Conservation (phyloP, 2,113 vertebrate species). For the Anser brachyrhynchus region DNA sequence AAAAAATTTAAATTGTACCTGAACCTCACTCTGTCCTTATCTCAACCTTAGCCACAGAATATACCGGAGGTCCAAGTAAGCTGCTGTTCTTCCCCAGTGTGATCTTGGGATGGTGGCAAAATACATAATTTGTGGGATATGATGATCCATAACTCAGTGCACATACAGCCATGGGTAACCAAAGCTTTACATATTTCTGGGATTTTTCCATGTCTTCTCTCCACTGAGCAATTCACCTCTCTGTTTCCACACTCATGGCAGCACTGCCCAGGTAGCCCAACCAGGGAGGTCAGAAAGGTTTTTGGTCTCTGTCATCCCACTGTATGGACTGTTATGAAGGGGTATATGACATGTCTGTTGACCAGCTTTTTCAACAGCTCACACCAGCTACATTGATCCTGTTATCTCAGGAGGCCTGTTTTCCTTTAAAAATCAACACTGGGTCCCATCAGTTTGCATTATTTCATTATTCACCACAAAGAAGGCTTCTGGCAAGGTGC, state of each 20-base stretch:
- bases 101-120: background rate
- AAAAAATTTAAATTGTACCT: background rate
- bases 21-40: background rate
- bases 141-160: background rate
- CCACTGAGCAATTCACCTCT: background rate
- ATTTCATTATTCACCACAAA: conserved; percentile 54
- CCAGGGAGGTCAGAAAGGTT: background rate
- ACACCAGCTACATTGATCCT: background rate
- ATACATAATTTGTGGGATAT: background rate
- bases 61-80: background rate
- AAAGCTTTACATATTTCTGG: background rate
- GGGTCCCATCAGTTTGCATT: conserved; percentile 7
- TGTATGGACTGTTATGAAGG: background rate
- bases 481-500: conserved; percentile 29
- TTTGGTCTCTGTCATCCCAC: background rate
- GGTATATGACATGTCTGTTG: rapidly evolving
- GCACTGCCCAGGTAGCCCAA: background rate
- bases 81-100: background rate
- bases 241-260: background rate
- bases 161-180: background rate
- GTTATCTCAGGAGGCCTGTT: background rate
- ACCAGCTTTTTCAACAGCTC: background rate
- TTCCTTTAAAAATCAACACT: conserved; percentile 34
- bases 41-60: background rate
- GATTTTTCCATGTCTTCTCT: background rate